Conservation (phyloP, 2,113 vertebrate species). For the Todiramphus chloris region DNA sequence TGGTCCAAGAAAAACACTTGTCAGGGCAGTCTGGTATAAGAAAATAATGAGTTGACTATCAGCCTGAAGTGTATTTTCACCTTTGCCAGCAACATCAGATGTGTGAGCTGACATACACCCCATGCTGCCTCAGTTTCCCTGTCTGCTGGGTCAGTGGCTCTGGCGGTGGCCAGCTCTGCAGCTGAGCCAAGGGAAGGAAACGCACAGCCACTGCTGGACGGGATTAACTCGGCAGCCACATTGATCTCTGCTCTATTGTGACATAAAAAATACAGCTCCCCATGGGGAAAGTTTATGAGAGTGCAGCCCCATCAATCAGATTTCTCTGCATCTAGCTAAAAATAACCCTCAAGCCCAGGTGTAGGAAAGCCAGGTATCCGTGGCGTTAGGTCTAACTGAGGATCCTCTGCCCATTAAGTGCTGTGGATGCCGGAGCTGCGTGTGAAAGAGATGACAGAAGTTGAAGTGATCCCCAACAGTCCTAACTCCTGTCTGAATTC, state of each 20-base stretch:
- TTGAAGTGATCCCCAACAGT: not conserved
- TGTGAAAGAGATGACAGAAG: not conserved
- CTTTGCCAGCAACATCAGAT: not conserved
- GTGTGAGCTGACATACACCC: fast-evolving
- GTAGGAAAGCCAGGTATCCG: not conserved
- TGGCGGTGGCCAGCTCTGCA: fast-evolving
- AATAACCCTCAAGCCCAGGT: not conserved
- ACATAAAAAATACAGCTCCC: not conserved
- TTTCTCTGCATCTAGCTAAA: not conserved
- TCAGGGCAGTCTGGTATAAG: not conserved
- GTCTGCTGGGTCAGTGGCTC: fast-evolving
- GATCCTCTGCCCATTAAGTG: not conserved
- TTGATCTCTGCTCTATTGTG: not conserved
- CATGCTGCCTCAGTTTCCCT: not conserved
- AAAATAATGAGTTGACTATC: not conserved
- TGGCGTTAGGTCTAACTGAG: fast-evolving
- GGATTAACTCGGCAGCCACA: not conserved
- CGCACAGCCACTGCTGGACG: not conserved
- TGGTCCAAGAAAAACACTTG: not conserved
- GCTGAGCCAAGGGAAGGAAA: not conserved
- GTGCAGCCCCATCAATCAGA: not conserved
- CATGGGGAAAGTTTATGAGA: not conserved
- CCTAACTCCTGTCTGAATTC: not conserved
- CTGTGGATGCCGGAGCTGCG: not conserved
- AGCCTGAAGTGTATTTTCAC: not conserved